These are phyloP conservation scores for Agrypnia vestita DNA, from an alignment of 1,140 invertebrate genomes.

Conservation along the genomic window DNA sequence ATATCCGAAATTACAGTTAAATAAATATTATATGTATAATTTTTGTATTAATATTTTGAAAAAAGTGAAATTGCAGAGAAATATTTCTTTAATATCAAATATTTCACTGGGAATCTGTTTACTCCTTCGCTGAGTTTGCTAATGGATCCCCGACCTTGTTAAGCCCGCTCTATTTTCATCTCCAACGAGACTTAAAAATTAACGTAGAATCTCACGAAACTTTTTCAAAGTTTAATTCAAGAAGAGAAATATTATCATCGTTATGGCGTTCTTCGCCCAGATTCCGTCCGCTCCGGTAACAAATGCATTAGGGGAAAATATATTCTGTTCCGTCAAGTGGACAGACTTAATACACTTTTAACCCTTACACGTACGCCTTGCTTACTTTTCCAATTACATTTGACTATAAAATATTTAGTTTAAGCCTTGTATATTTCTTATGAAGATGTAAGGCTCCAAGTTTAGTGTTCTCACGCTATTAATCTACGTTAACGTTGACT, in stretches of 20 bases:
- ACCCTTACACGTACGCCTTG: no score
- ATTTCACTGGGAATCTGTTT: conserved; percentile 27
- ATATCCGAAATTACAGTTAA: no score
- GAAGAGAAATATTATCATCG: conserved; percentile 53
- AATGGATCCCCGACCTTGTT: conserved; percentile 45
- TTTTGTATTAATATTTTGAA: background rate
- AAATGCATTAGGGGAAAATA: conserved; percentile 28
- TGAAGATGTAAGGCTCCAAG: no score
- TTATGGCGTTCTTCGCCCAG: conserved; percentile 29
- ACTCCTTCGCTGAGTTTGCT: conserved; percentile 10
- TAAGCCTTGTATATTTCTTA: no score
- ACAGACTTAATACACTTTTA: conserved; percentile 7
- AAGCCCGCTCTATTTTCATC: conserved; percentile 42
- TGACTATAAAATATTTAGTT: no score
- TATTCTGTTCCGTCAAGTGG: conserved; percentile 29
- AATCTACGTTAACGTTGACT: no score
- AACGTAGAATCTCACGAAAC: conserved; percentile 50
- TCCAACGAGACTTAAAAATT: conserved; percentile 54
- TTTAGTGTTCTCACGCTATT: no score
- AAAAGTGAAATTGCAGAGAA: background rate
- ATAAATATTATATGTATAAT: background rate
- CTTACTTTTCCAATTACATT: no score
- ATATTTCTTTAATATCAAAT: conserved; percentile 3
- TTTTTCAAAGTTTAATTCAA: conserved; percentile 54
- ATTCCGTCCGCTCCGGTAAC: conserved; percentile 19